Evolutionary conservation across 2,888 invertebrate genomes (phyloP).

Genomic region (Pseudococcus viburni): DNA sequence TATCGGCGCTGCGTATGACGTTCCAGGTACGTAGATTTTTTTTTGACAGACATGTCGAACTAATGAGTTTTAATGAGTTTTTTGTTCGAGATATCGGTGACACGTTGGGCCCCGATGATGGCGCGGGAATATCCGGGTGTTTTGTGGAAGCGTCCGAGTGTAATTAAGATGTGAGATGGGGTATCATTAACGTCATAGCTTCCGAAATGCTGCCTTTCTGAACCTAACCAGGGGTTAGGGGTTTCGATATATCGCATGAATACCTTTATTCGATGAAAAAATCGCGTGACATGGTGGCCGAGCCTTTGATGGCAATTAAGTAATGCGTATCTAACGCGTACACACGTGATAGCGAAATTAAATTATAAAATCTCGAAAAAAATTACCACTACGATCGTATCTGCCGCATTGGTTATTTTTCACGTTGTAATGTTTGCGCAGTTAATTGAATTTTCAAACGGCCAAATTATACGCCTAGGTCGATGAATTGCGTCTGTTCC

Average conservation of each 20-base stretch:
- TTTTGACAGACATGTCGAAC: constrained; percentile 55
- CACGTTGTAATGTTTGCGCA: not conserved
- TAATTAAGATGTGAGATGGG: constrained; percentile 39
- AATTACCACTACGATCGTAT: not conserved
- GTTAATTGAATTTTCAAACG: constrained; percentile 44
- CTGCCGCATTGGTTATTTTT: not conserved
- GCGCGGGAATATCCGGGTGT: not conserved
- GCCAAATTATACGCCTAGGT: not conserved
- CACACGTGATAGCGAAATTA: constrained; percentile 36
- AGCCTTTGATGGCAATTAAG: constrained; percentile 27
- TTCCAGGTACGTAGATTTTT: not conserved
- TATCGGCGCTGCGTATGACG: not conserved
- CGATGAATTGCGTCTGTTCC: not conserved
- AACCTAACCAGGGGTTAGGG: not conserved
- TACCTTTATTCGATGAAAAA: constrained; percentile 42
- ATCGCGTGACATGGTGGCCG: constrained; percentile 27
- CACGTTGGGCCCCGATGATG: not conserved
- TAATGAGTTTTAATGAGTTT: constrained; percentile 58
- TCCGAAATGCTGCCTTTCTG: not conserved
- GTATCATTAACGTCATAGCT: constrained; percentile 29
- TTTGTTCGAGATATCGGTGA: constrained; percentile 48
- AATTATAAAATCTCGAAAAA: constrained; percentile 39
- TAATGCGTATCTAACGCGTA: constrained; percentile 23
- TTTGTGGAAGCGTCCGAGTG: constrained; percentile 23
- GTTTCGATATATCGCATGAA: constrained; percentile 24